Percentiles rank a stretch among this genome's conserved stretches.
phyloP scores from a whole-genome alignment of 1,140 invertebrate species.

The Dendroctonus ponderosae region DNA sequence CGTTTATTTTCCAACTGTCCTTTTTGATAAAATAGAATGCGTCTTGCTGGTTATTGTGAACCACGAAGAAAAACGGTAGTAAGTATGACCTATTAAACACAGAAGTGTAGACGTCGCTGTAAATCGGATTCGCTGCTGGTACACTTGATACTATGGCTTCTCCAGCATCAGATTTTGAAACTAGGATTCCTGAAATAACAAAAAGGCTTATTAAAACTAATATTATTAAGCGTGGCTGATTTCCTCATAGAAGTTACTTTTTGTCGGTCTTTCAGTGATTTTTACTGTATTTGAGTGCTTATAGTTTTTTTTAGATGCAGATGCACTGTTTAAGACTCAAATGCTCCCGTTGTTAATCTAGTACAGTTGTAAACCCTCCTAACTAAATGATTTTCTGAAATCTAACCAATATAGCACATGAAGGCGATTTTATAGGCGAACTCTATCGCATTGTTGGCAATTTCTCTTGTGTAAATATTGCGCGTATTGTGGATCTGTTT shows the following conservation, averaged over 20 bases:
- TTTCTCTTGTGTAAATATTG: background rate
- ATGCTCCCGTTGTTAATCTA: too few species aligned
- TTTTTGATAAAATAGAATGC: conserved; percentile 95
- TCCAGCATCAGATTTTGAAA: conserved; percentile 75
- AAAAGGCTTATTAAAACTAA: too few species aligned
- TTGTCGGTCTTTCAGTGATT: too few species aligned
- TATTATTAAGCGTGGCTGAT: too few species aligned
- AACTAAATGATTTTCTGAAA: too few species aligned
- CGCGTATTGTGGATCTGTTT: background rate
- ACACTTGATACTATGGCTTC: conserved; percentile 83
- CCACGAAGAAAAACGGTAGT: conserved; percentile 83
- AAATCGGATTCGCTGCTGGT: conserved; percentile 82
- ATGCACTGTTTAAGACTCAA: too few species aligned
- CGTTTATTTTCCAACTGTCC: conserved; percentile 80
- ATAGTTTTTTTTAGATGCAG: too few species aligned
- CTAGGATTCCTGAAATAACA: conserved; percentile 69
- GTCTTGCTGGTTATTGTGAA: conserved; percentile 62
- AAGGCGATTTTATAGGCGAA: too few species aligned
- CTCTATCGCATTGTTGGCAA: background rate
- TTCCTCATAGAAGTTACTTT: too few species aligned
- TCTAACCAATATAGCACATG: too few species aligned
- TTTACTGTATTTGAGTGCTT: too few species aligned
- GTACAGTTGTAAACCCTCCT: too few species aligned
- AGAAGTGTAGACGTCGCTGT: conserved; percentile 88
- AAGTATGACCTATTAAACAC: conserved; percentile 90